These are phyloP conservation scores for Acinonyx jubatus DNA, from an alignment of 2,113 vertebrate species.

Conservation along the genomic window DNA sequence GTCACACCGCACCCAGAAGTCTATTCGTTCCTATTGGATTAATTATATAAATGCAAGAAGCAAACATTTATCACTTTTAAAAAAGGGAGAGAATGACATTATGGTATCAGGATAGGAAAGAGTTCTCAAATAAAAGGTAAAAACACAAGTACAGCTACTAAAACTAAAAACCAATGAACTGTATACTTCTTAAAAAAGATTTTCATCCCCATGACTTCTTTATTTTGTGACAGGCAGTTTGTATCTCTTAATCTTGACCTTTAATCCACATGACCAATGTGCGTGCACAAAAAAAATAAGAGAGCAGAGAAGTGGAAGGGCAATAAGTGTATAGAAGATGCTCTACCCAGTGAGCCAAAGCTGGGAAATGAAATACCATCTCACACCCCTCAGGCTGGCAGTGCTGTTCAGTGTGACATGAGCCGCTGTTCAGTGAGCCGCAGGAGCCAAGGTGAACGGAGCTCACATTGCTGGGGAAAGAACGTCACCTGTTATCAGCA, in stretches of 20 bases:
- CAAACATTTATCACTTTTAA: background rate
- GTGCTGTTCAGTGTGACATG: background rate
- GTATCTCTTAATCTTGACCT: background rate
- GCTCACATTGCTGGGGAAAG: background rate
- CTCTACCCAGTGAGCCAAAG: background rate
- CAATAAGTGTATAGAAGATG: background rate
- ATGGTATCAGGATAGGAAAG: background rate
- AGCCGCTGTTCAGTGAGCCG: background rate
- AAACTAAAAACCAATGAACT: background rate
- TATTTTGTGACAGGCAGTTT: background rate
- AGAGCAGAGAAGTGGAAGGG: background rate
- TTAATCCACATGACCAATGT: background rate
- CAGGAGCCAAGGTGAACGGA: background rate
- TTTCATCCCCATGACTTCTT: background rate
- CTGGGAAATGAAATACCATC: background rate
- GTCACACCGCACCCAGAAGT: background rate
- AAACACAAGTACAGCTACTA: background rate
- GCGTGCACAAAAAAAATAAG: background rate
- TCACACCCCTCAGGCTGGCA: background rate
- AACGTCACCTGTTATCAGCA: background rate
- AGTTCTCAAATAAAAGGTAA: background rate
- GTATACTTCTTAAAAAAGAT: background rate
- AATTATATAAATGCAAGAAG: background rate
- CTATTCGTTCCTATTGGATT: background rate
- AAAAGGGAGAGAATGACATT: background rate